These are phyloP conservation scores for Sinocyclocheilus rhinocerous DNA, from an alignment of 2,113 vertebrate genomes.

Conservation along the genomic window DNA sequence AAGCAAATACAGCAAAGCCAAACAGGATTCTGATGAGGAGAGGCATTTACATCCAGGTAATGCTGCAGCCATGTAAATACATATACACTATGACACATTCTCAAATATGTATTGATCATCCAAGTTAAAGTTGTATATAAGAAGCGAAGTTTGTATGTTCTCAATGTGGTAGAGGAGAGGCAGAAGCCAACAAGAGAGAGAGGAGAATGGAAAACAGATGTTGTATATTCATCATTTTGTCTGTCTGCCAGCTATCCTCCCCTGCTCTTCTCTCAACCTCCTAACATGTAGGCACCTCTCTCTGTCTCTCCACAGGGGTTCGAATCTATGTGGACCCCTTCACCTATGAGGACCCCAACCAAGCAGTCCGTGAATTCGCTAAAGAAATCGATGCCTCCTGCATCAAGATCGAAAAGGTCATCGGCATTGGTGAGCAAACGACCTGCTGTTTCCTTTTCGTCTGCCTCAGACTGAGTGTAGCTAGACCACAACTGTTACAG, in stretches of 20 bases:
- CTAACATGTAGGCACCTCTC: constrained; percentile 28
- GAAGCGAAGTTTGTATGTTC: not conserved
- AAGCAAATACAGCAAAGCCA: too few species aligned
- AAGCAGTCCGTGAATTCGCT: constrained; percentile 79
- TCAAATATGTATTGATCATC: not conserved
- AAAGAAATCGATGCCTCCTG: constrained; percentile 91
- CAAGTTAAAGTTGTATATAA: not conserved
- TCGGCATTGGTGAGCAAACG: constrained; percentile 90
- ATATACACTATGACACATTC: too few species aligned
- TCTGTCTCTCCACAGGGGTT: constrained; percentile 87
- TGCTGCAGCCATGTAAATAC: too few species aligned
- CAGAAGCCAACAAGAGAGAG: constrained; percentile 16
- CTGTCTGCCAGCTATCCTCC: constrained; percentile 63
- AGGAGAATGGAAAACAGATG: constrained; percentile 47
- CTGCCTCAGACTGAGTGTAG: constrained; percentile 3
- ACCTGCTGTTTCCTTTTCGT: constrained; percentile 60
- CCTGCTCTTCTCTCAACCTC: constrained; percentile 66
- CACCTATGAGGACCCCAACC: constrained; percentile 79
- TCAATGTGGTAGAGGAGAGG: not conserved
- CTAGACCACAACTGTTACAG: constrained; percentile 19
- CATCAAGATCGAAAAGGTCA: constrained; percentile 98
- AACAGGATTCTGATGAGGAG: too few species aligned
- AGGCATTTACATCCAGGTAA: too few species aligned
- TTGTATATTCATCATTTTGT: constrained; percentile 41
- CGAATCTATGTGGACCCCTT: constrained; percentile 88